phyloP scores from a whole-genome alignment of 2,888 invertebrate genomes.

The Tiphia femorata region DNA sequence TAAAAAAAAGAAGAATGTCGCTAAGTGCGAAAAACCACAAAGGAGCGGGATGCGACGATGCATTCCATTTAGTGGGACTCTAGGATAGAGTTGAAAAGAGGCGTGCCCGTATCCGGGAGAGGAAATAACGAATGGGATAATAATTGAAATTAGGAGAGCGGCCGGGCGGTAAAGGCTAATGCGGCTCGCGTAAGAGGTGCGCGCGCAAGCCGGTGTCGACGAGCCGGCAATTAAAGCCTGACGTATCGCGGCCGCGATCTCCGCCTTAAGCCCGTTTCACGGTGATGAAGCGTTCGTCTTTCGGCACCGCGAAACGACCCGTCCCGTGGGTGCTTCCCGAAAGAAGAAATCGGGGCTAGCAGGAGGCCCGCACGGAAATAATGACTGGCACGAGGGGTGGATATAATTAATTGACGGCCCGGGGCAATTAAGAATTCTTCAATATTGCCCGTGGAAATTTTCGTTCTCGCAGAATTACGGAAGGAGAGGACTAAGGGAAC shows the following conservation, averaged over 20 bases:
- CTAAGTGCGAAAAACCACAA: not conserved
- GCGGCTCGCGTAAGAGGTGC: too few relatives aligned
- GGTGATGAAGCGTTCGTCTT: slow-evolving; percentile 25
- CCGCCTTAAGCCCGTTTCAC: slow-evolving; percentile 44
- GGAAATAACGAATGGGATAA: slow-evolving; percentile 51
- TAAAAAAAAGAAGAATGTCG: too few relatives aligned
- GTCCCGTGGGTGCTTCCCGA: not conserved
- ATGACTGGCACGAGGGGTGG: too few relatives aligned
- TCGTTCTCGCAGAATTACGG: too few relatives aligned
- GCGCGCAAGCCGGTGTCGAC: slow-evolving; percentile 23
- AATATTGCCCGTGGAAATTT: too few relatives aligned
- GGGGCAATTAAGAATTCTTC: too few relatives aligned
- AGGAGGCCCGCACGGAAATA: too few relatives aligned
- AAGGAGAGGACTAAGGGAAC: too few relatives aligned
- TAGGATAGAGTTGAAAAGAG: slow-evolving; percentile 48
- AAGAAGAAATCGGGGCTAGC: too few relatives aligned
- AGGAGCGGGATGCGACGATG: slow-evolving; percentile 14
- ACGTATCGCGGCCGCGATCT: slow-evolving; percentile 40
- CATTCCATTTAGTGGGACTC: slow-evolving; percentile 19
- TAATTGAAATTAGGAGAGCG: slow-evolving; percentile 52
- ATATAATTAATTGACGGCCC: too few relatives aligned
- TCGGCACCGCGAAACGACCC: not conserved
- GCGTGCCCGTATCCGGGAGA: slow-evolving; percentile 44
- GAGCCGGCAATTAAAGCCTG: slow-evolving; percentile 42
- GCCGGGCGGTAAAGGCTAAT: slow-evolving; percentile 34